Evolutionary conservation across 2,797 vertebrate genomes (phyloP).

Genomic region (Uromys caudimaculatus): DNA sequence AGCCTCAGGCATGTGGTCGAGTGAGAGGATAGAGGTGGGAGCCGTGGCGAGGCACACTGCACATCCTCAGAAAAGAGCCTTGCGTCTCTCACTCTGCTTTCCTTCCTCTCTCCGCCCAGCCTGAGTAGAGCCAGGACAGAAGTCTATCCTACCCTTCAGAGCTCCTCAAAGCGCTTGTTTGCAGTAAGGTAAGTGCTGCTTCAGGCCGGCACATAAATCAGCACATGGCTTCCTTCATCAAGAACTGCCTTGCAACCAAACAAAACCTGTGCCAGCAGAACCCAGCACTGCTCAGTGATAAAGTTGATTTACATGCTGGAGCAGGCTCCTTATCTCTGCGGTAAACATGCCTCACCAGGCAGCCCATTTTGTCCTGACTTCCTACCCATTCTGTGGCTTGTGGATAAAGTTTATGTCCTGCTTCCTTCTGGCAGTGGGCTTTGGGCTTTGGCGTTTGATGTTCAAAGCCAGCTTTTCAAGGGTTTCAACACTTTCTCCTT

Average conservation of each 20-base stretch:
- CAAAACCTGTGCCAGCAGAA: not conserved
- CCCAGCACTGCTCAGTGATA: not conserved
- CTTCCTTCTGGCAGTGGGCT: not conserved
- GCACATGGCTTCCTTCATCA: not conserved
- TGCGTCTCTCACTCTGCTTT: not conserved
- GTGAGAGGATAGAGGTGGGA: accelerated
- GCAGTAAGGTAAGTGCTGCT: not conserved
- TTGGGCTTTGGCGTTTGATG: constrained; percentile 9
- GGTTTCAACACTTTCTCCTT: constrained; percentile 46
- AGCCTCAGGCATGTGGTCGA: not conserved
- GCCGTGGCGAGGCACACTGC: too few relatives aligned
- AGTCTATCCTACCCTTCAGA: not conserved
- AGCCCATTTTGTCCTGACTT: not conserved
- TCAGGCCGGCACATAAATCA: not conserved
- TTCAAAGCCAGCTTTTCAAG: constrained; percentile 50
- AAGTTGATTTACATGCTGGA: constrained; percentile 33
- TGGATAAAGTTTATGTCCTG: constrained; percentile 1
- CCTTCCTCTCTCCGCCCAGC: not conserved
- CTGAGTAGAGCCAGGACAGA: not conserved
- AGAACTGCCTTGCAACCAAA: not conserved
- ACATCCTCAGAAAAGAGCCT: not conserved
- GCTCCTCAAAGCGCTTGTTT: not conserved
- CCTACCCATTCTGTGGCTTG: not conserved
- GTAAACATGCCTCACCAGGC: constrained; percentile 23
- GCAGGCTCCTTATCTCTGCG: constrained; percentile 8